Evolutionary conservation across 2,888 invertebrate genomes (phyloP), one percentile per base, ranked within the genome.

Genomic region (Nesidiocoris tenuis): DNA sequence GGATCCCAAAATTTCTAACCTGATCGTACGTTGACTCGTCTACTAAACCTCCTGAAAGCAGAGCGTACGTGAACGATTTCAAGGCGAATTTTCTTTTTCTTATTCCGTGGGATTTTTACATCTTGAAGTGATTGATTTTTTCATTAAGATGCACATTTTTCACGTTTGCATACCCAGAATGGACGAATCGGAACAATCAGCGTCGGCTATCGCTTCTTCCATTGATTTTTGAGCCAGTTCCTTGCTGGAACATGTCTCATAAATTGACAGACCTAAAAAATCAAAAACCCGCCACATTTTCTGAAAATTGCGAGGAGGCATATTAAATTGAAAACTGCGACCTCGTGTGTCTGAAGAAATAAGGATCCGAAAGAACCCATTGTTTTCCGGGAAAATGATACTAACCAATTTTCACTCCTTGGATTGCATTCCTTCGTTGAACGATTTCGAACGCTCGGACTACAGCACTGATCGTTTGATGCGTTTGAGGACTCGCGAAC

Each of bases 321-420:
- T n/a, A n/a, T n/a, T n/a, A n/a, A n/a, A n/a, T n/a, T n/a, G n/a
- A n/a, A n/a, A n/a, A n/a, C n/a, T n/a, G n/a, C n/a, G n/a, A n/a
- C n/a, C n/a, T n/a, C n/a, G n/a, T n/a, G n/a, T n/a, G n/a, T n/a
- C n/a, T n/a, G n/a, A n/a, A n/a, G n/a, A n/a, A n/a, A n/a, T n/a
- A n/a, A n/a, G n/a, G n/a, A n/a, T n/a, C n/a, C n/a, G n/a, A n/a
- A n/a, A n/a, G n/a, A n/a, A n/a, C n/a, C n/a, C n/a, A n/a, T n/a
- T n/a, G n/a, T n/a, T n/a, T n/a, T n/a, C n/a, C n/a, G n/a, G n/a
- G n/a, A n/a, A 63, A 22, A 19, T 63, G 66, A 66, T 59, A 78
- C 80, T 79, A 80, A 85, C 86, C 86, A 39, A 86, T 80, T 61
- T 81, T 81, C 9, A 84, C 79, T 65, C 83, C 84, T 1, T 85